A percentile compares a stretch with the other conserved stretches of the same genome.
Evolutionary conservation across 2,797 vertebrate genomes (phyloP).

Genomic region (Chaenodraco wilsoni): DNA sequence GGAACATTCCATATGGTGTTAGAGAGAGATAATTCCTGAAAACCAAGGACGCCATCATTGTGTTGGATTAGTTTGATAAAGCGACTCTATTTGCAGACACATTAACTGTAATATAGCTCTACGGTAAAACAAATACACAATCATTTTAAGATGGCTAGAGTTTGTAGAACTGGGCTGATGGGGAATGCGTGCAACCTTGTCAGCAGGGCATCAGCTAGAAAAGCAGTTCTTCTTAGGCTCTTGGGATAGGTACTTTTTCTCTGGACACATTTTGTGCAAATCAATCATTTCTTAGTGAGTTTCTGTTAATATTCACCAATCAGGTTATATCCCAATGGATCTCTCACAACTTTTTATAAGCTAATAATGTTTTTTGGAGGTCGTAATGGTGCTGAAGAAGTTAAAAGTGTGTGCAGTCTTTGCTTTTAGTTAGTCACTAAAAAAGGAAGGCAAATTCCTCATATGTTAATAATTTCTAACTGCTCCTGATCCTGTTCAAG

Average conservation of each 20-base stretch:
- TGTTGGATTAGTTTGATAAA: background rate
- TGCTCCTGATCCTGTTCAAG: background rate
- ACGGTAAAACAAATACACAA: background rate
- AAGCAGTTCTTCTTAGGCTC: slow-evolving; percentile 19
- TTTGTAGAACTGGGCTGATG: slow-evolving; percentile 1
- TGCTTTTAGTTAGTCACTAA: background rate
- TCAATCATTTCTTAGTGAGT: slow-evolving; percentile 31
- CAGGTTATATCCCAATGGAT: slow-evolving; percentile 19
- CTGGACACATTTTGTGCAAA: slow-evolving; percentile 12
- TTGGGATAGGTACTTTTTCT: slow-evolving; percentile 13
- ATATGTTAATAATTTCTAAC: background rate
- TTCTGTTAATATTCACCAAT: slow-evolving; percentile 31
- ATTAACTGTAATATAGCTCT: background rate
- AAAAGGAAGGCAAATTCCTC: background rate
- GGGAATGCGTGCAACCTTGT: slow-evolving; percentile 6
- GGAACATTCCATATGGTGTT: background rate
- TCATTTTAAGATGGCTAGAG: slow-evolving; percentile 15
- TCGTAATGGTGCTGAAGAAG: background rate
- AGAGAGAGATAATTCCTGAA: background rate
- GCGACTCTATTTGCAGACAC: background rate
- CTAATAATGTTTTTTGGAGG: slow-evolving; percentile 10
- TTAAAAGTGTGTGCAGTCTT: background rate
- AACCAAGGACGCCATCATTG: background rate
- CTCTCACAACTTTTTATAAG: slow-evolving; percentile 19
- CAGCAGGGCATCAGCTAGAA: slow-evolving; percentile 18